Conservation (phyloP, 2,113 vertebrate genomes). For the Camarhynchus parvulus region DNA sequence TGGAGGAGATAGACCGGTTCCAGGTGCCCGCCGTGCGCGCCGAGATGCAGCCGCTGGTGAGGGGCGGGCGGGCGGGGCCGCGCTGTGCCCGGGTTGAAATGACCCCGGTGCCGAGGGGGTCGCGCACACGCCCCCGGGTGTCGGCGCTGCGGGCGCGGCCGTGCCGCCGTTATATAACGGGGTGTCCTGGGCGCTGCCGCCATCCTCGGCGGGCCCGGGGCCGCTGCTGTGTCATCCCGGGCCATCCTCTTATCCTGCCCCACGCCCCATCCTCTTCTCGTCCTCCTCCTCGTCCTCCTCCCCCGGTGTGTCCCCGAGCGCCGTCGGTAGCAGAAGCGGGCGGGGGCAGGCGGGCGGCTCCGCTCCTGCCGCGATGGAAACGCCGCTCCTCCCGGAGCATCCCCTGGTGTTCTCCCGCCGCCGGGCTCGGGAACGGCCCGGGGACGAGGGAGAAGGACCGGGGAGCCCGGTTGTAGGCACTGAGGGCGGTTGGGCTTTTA, state of each 20-base stretch:
- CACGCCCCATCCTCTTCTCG: background rate
- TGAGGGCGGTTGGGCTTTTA: background rate
- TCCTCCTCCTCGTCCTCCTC: background rate
- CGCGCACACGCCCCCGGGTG: background rate
- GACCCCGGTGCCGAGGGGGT: background rate
- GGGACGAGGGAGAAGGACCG: too few relatives aligned
- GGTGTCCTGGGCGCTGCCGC: background rate
- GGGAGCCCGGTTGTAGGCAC: background rate
- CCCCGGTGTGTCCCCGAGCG: background rate
- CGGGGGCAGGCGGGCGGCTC: background rate
- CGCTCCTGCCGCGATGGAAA: background rate
- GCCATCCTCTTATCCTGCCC: background rate
- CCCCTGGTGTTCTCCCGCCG: background rate
- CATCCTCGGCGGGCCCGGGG: slow-evolving; percentile 37
- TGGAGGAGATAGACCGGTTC: slow-evolving; percentile 95
- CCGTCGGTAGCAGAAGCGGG: background rate
- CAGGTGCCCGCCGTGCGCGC: slow-evolving; percentile 92
- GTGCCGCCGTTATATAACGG: background rate
- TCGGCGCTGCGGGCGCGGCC: background rate
- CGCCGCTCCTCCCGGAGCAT: background rate
- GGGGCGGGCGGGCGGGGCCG: slow-evolving; percentile 60
- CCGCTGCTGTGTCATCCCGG: slow-evolving; percentile 45
- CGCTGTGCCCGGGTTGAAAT: background rate
- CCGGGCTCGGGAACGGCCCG: background rate
- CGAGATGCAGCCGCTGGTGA: slow-evolving; percentile 93